These are phyloP conservation scores for Peromyscus aztecus DNA, from an alignment of 2,797 vertebrate species.

Conservation along the genomic window DNA sequence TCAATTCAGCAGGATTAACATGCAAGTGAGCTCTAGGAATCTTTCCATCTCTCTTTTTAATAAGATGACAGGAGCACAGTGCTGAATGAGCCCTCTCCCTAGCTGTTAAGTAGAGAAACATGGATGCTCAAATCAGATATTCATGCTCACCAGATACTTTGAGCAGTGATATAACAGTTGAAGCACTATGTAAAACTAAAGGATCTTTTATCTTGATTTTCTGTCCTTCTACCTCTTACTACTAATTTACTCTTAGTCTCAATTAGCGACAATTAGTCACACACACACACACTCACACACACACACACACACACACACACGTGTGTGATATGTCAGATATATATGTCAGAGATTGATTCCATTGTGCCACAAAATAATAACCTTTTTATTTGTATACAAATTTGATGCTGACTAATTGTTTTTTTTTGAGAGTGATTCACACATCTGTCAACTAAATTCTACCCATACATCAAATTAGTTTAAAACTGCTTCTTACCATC, in stretches of 20 bases:
- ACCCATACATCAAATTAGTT: conserved; percentile 78
- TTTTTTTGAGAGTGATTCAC: conserved; percentile 75
- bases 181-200: conserved; percentile 13
- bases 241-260: conserved; percentile 71
- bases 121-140: neutral
- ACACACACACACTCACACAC: neutral
- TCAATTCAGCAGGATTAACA: neutral
- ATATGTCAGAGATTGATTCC: conserved; percentile 65
- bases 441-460: conserved; percentile 79
- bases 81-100: neutral
- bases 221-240: neutral
- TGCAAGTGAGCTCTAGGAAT: neutral
- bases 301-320: neutral
- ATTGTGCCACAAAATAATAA: conserved; percentile 71
- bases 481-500: conserved; percentile 80
- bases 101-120: neutral
- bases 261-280: neutral
- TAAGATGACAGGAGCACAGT: neutral
- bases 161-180: conserved; percentile 1
- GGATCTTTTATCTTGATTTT: conserved; percentile 70
- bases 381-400: conserved; percentile 77
- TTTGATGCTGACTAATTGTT: conserved; percentile 80
- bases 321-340: neutral
- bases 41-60: neutral
- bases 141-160: neutral